Conservation (phyloP, 2,113 vertebrate species). For the Apodemus sylvaticus region DNA sequence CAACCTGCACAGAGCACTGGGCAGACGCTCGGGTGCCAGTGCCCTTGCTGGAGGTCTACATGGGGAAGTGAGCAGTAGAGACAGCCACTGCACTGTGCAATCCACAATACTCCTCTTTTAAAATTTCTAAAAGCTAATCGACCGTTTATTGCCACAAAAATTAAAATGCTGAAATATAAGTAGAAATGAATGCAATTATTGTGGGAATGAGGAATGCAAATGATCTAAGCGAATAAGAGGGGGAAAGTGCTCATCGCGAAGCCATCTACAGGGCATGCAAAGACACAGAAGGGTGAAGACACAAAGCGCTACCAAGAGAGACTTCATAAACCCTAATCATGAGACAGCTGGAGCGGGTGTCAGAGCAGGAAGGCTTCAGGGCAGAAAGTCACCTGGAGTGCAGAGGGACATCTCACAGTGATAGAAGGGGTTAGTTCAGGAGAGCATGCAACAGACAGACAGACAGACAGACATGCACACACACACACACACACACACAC, state of each 20-base stretch:
- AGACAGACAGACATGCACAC: too few species aligned
- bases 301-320: background rate
- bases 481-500: too few species aligned
- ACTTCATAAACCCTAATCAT: background rate
- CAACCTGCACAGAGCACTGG: fast-evolving
- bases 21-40: fast-evolving
- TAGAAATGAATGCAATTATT: background rate
- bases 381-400: too few species aligned
- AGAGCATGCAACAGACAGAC: background rate
- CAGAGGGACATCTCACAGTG: too few species aligned
- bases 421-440: background rate
- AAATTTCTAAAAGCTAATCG: background rate
- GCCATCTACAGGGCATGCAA: background rate
- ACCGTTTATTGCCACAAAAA: background rate
- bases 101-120: background rate
- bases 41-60: fast-evolving
- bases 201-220: background rate
- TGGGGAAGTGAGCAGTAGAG: fast-evolving
- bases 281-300: background rate
- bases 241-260: background rate
- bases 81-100: background rate
- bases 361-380: background rate
- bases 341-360: background rate
- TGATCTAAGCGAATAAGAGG: background rate
- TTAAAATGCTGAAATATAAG: background rate